Percentiles rank a stretch among this genome's conserved stretches.
Evolutionary conservation across 2,888 invertebrate species (phyloP).

Genomic region (Hypolimnas misippus): DNA sequence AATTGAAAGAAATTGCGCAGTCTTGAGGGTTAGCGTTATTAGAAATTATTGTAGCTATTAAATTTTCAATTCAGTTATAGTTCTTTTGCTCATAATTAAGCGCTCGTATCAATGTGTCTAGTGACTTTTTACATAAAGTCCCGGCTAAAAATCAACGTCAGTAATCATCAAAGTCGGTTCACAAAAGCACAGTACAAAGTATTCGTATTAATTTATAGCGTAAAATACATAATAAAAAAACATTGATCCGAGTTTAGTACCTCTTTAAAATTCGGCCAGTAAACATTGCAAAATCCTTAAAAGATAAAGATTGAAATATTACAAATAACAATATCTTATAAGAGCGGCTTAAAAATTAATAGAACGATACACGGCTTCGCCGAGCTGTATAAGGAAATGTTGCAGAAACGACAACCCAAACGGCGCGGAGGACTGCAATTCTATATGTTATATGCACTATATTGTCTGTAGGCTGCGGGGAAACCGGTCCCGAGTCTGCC

Average conservation of each 20-base stretch:
- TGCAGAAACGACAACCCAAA: slow-evolving; percentile 39
- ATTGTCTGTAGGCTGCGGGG: slow-evolving; percentile 10
- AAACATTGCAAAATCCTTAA: background rate
- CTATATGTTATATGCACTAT: slow-evolving; percentile 17
- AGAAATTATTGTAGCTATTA: too few species aligned
- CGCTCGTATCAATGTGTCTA: too few species aligned
- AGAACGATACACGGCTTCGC: slow-evolving; percentile 38
- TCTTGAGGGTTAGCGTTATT: too few species aligned
- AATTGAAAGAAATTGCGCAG: background rate
- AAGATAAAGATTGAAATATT: slow-evolving; percentile 19
- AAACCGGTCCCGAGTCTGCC: slow-evolving; percentile 4
- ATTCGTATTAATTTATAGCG: too few species aligned
- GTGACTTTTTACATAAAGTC: too few species aligned
- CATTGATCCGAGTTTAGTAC: too few species aligned
- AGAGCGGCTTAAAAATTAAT: slow-evolving; percentile 34
- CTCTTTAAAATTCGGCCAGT: background rate
- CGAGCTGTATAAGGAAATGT: slow-evolving; percentile 42
- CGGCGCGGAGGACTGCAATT: slow-evolving; percentile 19
- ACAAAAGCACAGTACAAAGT: too few species aligned
- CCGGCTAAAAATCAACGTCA: too few species aligned
- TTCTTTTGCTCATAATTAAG: too few species aligned
- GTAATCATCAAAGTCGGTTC: too few species aligned
- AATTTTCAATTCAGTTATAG: too few species aligned
- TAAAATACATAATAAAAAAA: too few species aligned
- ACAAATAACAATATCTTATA: slow-evolving; percentile 16